Evolutionary conservation across 2,888 invertebrate species (phyloP), one percentile per base, ranked within the genome.

Genomic region (Aphidoletes aphidimyza): DNA sequence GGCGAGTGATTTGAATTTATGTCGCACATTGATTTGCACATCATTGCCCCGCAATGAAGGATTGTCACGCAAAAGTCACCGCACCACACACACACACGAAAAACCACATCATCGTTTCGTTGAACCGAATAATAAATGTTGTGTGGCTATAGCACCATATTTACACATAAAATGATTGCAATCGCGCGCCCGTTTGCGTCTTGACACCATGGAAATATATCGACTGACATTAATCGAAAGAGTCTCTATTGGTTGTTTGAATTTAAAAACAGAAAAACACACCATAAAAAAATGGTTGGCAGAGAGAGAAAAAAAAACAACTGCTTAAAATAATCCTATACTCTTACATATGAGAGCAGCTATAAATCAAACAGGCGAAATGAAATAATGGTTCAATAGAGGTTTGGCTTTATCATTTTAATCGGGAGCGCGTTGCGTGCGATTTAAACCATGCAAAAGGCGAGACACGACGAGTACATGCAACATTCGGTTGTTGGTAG

Each of bases 331-430:
- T 30, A 69, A 69, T 69, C 69, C 69, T 9, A 69, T 69, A 30
- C 69, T 19, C 69, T 26, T 69, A 30, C 69, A 69, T 69, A 69
- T 69, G 69, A 69, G 34, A 0, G 2, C 6, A 34, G 34, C 69
- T 22, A 69, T 69, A 69, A 69, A 69, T 69, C 69, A 69, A 2
- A 69, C 0, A 54, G 22, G 54, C 54, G 54, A 54, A 54, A 5
- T 5, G 26, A 2, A 54, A 54, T 2, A 19, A 22, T 54, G 54
- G 54, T 54, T 54, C 54, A 22, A 81, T 37, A 39, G 81, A 81
- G 81, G 81, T 37, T 81, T 81, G 81, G 81, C 81, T 81, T 81
- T 37, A 81, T 81, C 81, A 81, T 81, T 81, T 37, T 81, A 37
- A 81, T 69, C 69, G n/a, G 42, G 6, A 42, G 8, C 6, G 42